phyloP scores from a whole-genome alignment of 1,140 invertebrate genomes.

The Venturia canescens region DNA sequence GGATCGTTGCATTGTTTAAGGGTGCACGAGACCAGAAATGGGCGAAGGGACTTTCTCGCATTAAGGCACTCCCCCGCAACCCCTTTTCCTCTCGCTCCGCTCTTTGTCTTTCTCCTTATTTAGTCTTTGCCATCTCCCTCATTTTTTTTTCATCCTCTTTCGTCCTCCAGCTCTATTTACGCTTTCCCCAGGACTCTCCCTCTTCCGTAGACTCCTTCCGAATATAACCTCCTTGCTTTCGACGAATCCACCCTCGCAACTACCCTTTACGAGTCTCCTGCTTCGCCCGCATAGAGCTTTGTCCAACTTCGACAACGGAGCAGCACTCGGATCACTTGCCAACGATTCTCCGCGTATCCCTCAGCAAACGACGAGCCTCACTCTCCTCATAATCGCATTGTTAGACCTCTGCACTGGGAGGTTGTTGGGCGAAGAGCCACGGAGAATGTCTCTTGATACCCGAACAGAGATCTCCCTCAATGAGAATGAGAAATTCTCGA shows the following conservation, averaged over 20 bases:
- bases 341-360: neutral
- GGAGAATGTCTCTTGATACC: slow-evolving; percentile 11
- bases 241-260: slow-evolving; percentile 10
- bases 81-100: neutral
- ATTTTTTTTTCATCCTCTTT: no score
- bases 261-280: slow-evolving; percentile 1
- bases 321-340: slow-evolving; percentile 12
- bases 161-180: neutral
- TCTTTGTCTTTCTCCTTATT: neutral
- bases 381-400: slow-evolving; percentile 44
- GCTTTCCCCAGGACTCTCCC: no score
- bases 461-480: neutral
- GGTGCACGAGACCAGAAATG: neutral
- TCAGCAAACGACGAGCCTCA: slow-evolving; percentile 13
- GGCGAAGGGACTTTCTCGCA: neutral
- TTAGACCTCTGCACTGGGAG: slow-evolving; percentile 7
- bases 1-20: slow-evolving; percentile 57
- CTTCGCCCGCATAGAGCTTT: slow-evolving; percentile 50
- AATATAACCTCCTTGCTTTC: neutral
- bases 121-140: neutral
- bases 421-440: neutral
- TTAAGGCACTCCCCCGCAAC: neutral
- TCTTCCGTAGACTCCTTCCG: neutral
- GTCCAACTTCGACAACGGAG: slow-evolving; percentile 57
- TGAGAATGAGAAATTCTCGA: neutral